Percentiles rank a stretch among this genome's conserved stretches.
Conservation (phyloP, 2,797 vertebrate species). For the Gallinago nigripennis region DNA sequence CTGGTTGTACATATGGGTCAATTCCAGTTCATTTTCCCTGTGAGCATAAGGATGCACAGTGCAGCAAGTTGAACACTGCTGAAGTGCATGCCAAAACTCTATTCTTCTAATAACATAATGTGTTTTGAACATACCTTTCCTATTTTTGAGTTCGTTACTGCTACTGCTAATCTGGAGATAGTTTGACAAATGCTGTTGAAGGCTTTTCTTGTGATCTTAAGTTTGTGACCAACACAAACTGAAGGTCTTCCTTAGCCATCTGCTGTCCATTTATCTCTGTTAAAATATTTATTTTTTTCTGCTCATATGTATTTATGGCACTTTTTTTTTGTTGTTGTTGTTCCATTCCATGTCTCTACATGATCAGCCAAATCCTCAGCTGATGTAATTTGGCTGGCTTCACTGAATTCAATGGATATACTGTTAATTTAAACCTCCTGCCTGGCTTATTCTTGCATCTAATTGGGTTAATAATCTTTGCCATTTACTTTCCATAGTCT, state of each 20-base stretch:
- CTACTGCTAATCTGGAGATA: background rate
- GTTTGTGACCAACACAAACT: background rate
- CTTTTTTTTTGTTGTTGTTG: background rate
- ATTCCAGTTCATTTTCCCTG: conserved; percentile 23
- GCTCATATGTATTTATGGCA: background rate
- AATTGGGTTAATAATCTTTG: conserved; percentile 39
- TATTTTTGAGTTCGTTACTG: background rate
- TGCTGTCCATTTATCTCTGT: background rate
- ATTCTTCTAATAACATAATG: background rate
- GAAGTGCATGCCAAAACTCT: background rate
- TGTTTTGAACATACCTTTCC: background rate
- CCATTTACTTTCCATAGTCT: background rate
- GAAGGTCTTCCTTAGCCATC: background rate
- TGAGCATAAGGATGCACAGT: background rate
- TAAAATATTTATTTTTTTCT: background rate
- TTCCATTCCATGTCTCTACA: background rate
- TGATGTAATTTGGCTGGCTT: conserved; percentile 2
- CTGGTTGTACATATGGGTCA: background rate
- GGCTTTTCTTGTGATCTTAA: background rate
- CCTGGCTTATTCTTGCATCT: conserved; percentile 18
- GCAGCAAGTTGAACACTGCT: background rate
- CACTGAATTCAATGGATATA: background rate
- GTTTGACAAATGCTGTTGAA: background rate
- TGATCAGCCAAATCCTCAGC: background rate
- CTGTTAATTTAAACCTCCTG: conserved; percentile 22